Base-by-base conservation (phyloP, 1,140 invertebrate species). In the Drosophila tropicalis region DNA sequence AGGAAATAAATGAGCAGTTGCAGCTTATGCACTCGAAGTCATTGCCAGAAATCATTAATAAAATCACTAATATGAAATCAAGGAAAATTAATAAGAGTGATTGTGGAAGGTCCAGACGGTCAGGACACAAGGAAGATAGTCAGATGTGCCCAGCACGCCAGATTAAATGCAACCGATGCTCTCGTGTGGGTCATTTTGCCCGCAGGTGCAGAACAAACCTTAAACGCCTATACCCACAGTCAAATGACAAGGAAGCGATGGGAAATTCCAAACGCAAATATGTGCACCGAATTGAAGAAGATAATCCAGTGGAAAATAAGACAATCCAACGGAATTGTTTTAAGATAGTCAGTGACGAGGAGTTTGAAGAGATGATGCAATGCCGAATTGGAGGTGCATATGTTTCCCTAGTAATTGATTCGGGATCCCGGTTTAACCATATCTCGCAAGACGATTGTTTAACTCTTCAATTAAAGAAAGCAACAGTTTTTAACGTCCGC, bases 331-430 rank as follows among this genome's bases (percentile, higher is more conserved):
- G 39, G 12, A 41, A 41, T 22, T 62, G 61, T 29, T 62, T 47
- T 44, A 40, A 41, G 22, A 41, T 62, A 7, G 61, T 19, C n/a
- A 47, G 41, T 19, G 61, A 19, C 25, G 17, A 6, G 17, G 61
- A 62, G 34, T 25, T n/a, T n/a, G 56, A 41, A 12, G 65, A 58
- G 58, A 17, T 60, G 7, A 67, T 67, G n/a, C 25, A 15, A n/a
- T 67, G 65, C 36, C 34, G 34, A 47, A 41, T 67, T 17, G 55
- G 65, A 34, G 65, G 65, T 6, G 2, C 19, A 34, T 9, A 13
- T 12, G 17, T 67, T 39, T 17, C 25, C 34, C 40, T 58, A 56
- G 36, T 67, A 39, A 67, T 67, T 22, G 56, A 67, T 36, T 67
- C 65, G 1, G 65, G 56, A 32, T 60, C 65, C 15, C 29, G 39